Evolutionary conservation across 2,113 vertebrate genomes (phyloP), one percentile per base, ranked within the genome.

Genomic region (Irena cyanogastra): DNA sequence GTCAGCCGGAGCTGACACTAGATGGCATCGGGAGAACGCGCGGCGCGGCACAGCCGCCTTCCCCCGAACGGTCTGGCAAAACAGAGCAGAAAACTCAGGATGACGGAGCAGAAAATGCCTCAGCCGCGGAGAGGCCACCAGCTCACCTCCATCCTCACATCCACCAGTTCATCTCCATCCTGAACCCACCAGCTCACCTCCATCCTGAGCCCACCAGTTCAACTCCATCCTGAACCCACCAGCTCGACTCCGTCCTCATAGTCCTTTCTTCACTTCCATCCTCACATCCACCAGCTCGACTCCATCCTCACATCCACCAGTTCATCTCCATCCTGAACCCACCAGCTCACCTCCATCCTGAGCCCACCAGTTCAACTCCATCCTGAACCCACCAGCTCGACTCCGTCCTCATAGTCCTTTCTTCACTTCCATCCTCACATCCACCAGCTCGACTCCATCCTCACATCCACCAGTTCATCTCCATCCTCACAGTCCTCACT

Each of bases 51-150:
- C 45, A 10, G n/a, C 35, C 26, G 6, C 75, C 77, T 56, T 49
- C 68, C 50, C 60, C 37, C 44, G 79, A 97, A 93, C 26, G 53
- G 64, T 19, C 95, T 93, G 86, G 90, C 90, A 96, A 88, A 75
- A 66, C 54, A 1, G 82, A 82, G 85, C 85, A 27, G 88, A 80
- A 84, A 94, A 94, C 93, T 96, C 95, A 94, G 95, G 84, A 97
- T 97, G 97, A 97, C 95, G 1, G 97, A 97, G 97, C 97, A 97
- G 93, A 97, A 97, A 97, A 96, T 91, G 68, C 75, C 78, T 94
- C 75, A 79, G 88, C 45, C 0, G 11, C 21, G 81, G 63, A 60
- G 70, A 71, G 19, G 83, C 56, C 57, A 54, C 44, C 47, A 61
- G 71, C 47, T 93, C 76, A 31, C 81, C 85, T 44, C 28, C 77